Base-by-base conservation (phyloP, 2,113 vertebrate species). In the Indri indri region DNA sequence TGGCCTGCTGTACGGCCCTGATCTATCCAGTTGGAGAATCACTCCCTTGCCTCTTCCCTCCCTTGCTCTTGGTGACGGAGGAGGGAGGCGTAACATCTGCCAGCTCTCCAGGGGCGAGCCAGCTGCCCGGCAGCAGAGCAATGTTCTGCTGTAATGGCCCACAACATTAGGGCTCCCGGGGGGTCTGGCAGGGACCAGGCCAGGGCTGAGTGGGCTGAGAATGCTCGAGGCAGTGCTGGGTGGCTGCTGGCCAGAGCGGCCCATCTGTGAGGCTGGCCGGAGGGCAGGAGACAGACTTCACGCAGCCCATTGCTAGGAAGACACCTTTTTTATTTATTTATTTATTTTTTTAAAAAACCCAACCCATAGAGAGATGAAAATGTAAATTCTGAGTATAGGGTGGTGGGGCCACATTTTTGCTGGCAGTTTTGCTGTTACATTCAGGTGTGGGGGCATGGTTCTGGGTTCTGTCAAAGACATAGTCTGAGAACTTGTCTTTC, bases 191-290 rank as follows among this genome's bases (percentile, higher is more conserved):
- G 54, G 71, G 77, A 3, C 63, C 45, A 40, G 83, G 94, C 92
- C 88, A 89, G 88, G 68, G 32, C 88, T 82, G 81, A 96, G 54
- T 40, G 37, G 82, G 65, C 66, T 52, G 68, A 32, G 50, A 88
- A 89, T 17, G 93, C 86, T 94, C 95, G 79, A 92, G 97, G 94
- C 94, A 88, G 54, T 5, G 20, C 57, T 95, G 79, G 73, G 88
- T 97, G 97, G 96, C 96, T 95, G 91, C 73, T 54, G 80, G 93
- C 85, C 95, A 82, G 79, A 86, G 79, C 79, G 63, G 61, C 85
- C 95, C 97, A 96, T 98, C 95, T 98, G 97, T 96, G 95, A 96
- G 79, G 61, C 88, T 97, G 93, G 61, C 89, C 88, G 86, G 68
- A 94, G 91, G 88, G 92, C 74, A 83, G 71, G 34, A 92, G 47